Evolutionary conservation across 2,797 vertebrate species (phyloP), one percentile per base, ranked within the genome.

Genomic region (Hypotaenidia okinawae): DNA sequence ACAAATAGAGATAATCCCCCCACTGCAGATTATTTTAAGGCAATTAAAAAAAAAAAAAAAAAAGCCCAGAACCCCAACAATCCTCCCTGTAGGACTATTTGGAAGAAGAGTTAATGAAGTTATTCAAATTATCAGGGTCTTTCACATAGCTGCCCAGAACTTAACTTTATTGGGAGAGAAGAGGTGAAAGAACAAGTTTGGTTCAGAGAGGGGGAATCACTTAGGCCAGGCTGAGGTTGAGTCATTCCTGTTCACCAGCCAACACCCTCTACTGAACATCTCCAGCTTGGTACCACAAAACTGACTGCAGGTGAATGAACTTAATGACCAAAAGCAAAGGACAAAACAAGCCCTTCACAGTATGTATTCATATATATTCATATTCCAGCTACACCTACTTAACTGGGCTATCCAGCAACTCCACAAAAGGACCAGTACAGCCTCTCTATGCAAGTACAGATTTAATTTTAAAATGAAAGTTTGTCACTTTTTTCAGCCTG

Each of bases 61-160:
- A 22, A 59, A 11, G 22, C 9, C 0, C 0, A 2, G 61, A 76
- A 72, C 4, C 32, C 24, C 23, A 25, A 54, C 3, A 14, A 14
- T 3, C 11, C 2, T 69, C 25, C 28, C 16, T 25, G 16, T 4
- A 75, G 21, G 17, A 19, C 75, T 79, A 47, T 54, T 72, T 73
- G 25, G 17, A 90, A 64, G 22, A 43, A 78, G 19, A 16, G 16
- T 30, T 62, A 76, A 57, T 64, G 49, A 67, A 93, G 25, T 64
- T 49, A 37, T 24, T 67, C 24, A 17, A 24, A 12, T 59, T 67
- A 68, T 9, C 33, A 11, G 49, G 5, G 22, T 72, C 5, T 72
- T 19, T 18, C 59, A 58, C 33, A 66, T n/a, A 69, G 49, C 47
- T 69, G 12, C 25, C 28, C 59, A 73, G 51, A 69, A 62, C 2